Conservation (phyloP, 2,888 invertebrate species). For the Heteropelma amictum region DNA sequence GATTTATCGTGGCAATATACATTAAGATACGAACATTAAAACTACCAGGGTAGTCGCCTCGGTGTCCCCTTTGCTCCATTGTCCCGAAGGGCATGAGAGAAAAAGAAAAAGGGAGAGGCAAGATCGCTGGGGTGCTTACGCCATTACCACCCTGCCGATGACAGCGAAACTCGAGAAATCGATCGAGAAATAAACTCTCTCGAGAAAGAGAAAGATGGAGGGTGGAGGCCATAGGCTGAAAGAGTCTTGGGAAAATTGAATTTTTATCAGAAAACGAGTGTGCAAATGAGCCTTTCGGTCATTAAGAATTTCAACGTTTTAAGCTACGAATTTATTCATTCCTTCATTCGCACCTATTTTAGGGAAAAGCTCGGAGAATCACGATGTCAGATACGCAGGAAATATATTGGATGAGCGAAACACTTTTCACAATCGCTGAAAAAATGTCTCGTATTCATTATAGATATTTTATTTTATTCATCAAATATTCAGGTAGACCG, state of each 20-base stretch:
- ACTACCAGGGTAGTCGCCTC: slow-evolving; percentile 74
- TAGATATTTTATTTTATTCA: no score
- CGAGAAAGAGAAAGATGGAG: slow-evolving; percentile 9
- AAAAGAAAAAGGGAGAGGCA: slow-evolving; percentile 5
- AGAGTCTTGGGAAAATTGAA: slow-evolving; percentile 46
- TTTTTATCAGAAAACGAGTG: slow-evolving; percentile 45
- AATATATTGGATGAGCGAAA: no score
- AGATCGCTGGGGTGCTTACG: slow-evolving; percentile 52
- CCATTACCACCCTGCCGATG: slow-evolving; percentile 67
- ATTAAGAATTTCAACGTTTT: slow-evolving; percentile 11
- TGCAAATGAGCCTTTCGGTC: slow-evolving; percentile 24
- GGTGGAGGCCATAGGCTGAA: background rate
- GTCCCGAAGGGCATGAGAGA: slow-evolving; percentile 19
- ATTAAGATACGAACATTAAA: slow-evolving; percentile 78
- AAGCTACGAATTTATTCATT: background rate
- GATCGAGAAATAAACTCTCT: slow-evolving; percentile 59
- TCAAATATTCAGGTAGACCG: no score
- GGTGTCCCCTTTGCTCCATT: slow-evolving; percentile 51
- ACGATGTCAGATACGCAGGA: no score
- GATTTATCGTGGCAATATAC: slow-evolving; percentile 78
- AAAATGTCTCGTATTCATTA: no score
- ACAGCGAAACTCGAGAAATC: slow-evolving; percentile 58
- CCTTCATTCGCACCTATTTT: no score
- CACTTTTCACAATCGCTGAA: no score
- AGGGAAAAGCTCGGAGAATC: no score